Percentiles rank a stretch among this genome's conserved stretches.
phyloP scores from a whole-genome alignment of 2,888 invertebrate genomes.

The Trilocha varians region DNA sequence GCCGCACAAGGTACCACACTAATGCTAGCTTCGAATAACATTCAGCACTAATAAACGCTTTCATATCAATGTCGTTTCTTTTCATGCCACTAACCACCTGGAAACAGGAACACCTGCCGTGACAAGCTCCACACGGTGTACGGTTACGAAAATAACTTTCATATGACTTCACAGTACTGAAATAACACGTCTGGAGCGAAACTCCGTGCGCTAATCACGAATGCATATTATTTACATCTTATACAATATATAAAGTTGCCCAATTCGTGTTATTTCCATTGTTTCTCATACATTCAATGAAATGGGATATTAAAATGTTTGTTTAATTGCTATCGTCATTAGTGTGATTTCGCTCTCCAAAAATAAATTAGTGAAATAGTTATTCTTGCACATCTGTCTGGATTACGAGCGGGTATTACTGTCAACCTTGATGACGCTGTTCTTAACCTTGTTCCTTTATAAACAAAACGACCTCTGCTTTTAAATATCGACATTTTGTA shows the following conservation, averaged over 20 bases:
- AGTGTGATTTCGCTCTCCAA: neutral
- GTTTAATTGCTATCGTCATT: neutral
- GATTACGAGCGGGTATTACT: slow-evolving; percentile 48
- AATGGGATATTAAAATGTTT: no score
- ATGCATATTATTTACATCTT: slow-evolving; percentile 7
- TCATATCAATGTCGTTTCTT: slow-evolving; percentile 33
- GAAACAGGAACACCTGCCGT: slow-evolving; percentile 42
- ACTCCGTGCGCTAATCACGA: slow-evolving; percentile 16
- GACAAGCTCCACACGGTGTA: slow-evolving; percentile 60
- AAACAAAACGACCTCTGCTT: slow-evolving; percentile 25
- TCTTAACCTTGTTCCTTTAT: slow-evolving; percentile 57
- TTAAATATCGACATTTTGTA: neutral
- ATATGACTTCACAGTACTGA: slow-evolving; percentile 60
- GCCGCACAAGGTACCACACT: slow-evolving; percentile 64
- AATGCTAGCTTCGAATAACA: slow-evolving; percentile 52
- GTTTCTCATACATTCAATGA: no score
- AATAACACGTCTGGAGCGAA: slow-evolving; percentile 42
- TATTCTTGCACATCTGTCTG: slow-evolving; percentile 40
- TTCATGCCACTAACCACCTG: slow-evolving; percentile 48
- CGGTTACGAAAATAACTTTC: slow-evolving; percentile 58
- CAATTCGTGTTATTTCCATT: no score
- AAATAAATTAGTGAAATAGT: slow-evolving; percentile 16
- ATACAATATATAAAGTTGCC: no score
- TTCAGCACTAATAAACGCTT: slow-evolving; percentile 63
- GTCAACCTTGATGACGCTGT: slow-evolving; percentile 64